These are phyloP conservation scores for Epirrhoe tristata DNA, from an alignment of 2,888 invertebrate species.

Conservation along the genomic window DNA sequence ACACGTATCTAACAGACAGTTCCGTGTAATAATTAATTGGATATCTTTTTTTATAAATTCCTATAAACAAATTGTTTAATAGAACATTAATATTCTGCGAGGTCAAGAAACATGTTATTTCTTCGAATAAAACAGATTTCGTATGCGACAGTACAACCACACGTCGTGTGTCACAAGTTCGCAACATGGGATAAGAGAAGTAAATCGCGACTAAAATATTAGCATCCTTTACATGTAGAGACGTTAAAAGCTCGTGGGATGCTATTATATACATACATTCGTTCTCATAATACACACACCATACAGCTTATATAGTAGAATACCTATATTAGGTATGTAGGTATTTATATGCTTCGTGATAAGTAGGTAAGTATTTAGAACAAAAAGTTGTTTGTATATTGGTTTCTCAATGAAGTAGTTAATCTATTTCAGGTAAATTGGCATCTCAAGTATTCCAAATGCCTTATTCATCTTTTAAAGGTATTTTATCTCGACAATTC, in stretches of 20 bases:
- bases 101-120: background rate
- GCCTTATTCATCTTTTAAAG: constrained; percentile 36
- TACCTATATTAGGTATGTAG: background rate
- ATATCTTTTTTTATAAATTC: background rate
- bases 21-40: too few species aligned
- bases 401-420: background rate
- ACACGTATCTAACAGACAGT: too few species aligned
- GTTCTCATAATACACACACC: constrained; percentile 25
- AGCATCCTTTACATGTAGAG: constrained; percentile 21
- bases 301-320: constrained; percentile 17
- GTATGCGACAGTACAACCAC: constrained; percentile 26
- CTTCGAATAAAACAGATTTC: constrained; percentile 15
- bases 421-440: constrained; percentile 9
- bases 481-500: constrained; percentile 44
- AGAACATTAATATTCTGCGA: background rate
- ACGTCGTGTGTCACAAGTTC: constrained; percentile 41
- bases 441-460: constrained; percentile 18
- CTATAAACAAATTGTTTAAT: background rate
- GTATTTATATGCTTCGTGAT: background rate
- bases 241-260: constrained; percentile 24
- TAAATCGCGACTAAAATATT: constrained; percentile 34
- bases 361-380: background rate
- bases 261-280: constrained; percentile 30
- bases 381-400: background rate
- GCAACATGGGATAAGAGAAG: constrained; percentile 40